Percentiles rank a stretch among this genome's conserved stretches.
Evolutionary conservation across 2,113 vertebrate genomes (phyloP).

Genomic region (Corvus cornix): DNA sequence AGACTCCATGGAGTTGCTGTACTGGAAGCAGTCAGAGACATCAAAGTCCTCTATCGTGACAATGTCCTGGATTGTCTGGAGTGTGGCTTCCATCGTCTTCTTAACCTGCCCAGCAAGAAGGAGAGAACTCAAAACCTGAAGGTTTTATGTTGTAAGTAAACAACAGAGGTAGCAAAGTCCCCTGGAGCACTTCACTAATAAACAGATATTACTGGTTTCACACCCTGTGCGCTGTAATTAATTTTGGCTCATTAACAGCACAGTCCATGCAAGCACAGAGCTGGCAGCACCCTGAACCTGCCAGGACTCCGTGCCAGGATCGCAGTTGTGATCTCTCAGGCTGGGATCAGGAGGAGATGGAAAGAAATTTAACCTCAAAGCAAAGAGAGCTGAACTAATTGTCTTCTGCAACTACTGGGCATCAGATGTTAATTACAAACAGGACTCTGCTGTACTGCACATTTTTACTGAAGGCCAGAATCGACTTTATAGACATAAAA

Average conservation of each 20-base stretch:
- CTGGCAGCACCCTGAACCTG: not conserved
- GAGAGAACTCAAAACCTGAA: not conserved
- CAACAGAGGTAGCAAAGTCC: not conserved
- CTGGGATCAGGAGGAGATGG: not conserved
- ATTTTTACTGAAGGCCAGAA: not conserved
- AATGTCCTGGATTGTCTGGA: conserved; percentile 98
- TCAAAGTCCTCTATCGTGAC: conserved; percentile 97
- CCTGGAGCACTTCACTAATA: not conserved
- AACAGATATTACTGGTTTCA: not conserved
- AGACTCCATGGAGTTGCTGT: conserved; percentile 99
- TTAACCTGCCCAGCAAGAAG: conserved; percentile 82
- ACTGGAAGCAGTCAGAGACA: conserved; percentile 97
- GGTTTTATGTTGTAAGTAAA: not conserved
- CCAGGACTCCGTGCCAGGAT: not conserved
- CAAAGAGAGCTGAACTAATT: not conserved
- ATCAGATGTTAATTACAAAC: not conserved
- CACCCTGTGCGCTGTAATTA: not conserved
- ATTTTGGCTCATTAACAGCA: not conserved
- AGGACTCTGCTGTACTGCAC: not conserved
- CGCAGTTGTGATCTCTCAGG: not conserved
- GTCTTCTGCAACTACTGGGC: not conserved
- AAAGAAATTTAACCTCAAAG: not conserved
- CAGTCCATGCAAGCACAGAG: not conserved
- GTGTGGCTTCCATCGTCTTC: conserved; percentile 97
- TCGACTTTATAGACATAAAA: not conserved